Evolutionary conservation across 2,797 vertebrate species (phyloP).

Genomic region (Glyptemys insculpta): DNA sequence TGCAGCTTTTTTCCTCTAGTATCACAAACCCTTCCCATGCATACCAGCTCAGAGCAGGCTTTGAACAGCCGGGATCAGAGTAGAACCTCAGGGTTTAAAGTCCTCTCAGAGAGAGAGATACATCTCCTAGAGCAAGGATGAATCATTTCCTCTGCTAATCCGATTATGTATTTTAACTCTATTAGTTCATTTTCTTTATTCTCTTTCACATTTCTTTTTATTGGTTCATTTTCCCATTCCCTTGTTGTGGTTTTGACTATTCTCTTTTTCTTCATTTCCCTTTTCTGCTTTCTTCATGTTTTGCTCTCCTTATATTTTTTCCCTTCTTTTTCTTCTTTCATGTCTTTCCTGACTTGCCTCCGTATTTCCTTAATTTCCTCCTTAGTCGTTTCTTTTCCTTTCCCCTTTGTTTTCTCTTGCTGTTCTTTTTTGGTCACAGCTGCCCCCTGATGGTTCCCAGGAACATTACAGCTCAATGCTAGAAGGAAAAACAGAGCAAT

Average conservation of each 20-base stretch:
- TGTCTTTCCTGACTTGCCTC: conserved; percentile 24
- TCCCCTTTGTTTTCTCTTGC: not conserved
- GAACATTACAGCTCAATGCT: conserved; percentile 21
- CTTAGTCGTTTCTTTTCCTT: not conserved
- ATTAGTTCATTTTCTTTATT: conserved; percentile 45
- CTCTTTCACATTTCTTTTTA: not conserved
- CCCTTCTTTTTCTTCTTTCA: not conserved
- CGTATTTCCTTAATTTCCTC: not conserved
- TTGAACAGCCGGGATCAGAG: not conserved
- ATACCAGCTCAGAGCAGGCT: not conserved
- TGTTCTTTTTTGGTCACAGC: conserved; percentile 77
- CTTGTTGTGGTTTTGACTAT: not conserved
- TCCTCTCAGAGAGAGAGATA: rapidly evolving
- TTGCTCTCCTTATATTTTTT: not conserved
- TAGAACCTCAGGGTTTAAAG: not conserved
- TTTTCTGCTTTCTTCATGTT: not conserved
- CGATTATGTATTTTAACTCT: conserved; percentile 35
- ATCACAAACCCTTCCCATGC: rapidly evolving
- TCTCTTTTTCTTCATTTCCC: not conserved
- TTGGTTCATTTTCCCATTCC: not conserved
- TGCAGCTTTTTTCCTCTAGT: not conserved
- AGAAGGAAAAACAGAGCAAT: rapidly evolving
- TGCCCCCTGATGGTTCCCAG: conserved; percentile 77
- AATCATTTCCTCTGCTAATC: not conserved
- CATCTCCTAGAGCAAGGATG: not conserved